Evolutionary conservation across 2,113 vertebrate genomes (phyloP), one percentile per base, ranked within the genome.

Genomic region (Ciconia stormi): DNA sequence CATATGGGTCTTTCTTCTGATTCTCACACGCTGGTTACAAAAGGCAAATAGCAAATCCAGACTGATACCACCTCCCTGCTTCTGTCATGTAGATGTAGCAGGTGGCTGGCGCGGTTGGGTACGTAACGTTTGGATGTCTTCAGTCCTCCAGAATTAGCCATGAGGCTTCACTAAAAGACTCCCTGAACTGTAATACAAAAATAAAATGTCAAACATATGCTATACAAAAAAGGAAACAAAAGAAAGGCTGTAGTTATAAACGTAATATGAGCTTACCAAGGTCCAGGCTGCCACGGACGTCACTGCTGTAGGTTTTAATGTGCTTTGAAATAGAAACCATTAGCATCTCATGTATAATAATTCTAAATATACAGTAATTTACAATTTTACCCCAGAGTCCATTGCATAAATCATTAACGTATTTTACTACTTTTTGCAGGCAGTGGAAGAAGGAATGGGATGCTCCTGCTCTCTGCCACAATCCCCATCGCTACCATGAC

Each of bases 301-400:
- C 89, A 87, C 83, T 76, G 65, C 56, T 92, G 47, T 62, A 90
- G 73, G 77, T 95, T 98, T 97, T 87, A 94, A 86, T 92, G 71
- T 91, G 62, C 47, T 96, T 91, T 93, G 97, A 97, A 98, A 98
- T 97, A 98, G 97, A 98, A 97, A 87, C 89, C 62, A 27, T 65
- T 80, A 69, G 13, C 52, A 84, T 82, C 83, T 97, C 92, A 84
- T 67, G 72, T 89, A 92, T 50, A 93, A 61, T 32, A 61, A 67
- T 81, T 93, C 67, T 94, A 97, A 96, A 96, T 93, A 95, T 71
- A 95, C 70, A 80, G 22, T 36, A 92, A 95, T 92, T 92, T 95
- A 90, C 59, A 73, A 16, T 85, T 87, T 87, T 91, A 76, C 9
- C 38, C 29, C 16, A 19, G 27, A 78, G 44, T 52, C 46, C n/a